Conservation (phyloP, 2,888 invertebrate genomes). For the Synergus umbraculus region DNA sequence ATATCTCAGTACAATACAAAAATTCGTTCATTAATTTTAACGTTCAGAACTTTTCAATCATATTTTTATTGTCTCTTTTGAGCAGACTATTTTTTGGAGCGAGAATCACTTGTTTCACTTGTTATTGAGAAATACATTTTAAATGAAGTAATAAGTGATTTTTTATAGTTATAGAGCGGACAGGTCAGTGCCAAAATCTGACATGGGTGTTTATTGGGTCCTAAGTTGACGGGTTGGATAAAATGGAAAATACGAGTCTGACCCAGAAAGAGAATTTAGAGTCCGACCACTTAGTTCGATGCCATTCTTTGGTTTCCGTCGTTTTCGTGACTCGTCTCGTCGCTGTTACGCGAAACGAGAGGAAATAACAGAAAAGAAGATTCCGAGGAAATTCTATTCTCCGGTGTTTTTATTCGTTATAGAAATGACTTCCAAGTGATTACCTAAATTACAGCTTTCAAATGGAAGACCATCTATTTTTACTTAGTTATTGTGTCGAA, state of each 20-base stretch:
- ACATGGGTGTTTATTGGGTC: slow-evolving; percentile 51
- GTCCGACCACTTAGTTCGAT: slow-evolving; percentile 46
- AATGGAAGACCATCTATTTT: slow-evolving; percentile 14
- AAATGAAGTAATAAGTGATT: slow-evolving; percentile 7
- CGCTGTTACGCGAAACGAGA: slow-evolving; percentile 42
- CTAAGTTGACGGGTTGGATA: slow-evolving; percentile 48
- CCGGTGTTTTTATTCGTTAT: slow-evolving; percentile 12
- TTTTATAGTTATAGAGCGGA: neutral
- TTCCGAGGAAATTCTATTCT: slow-evolving; percentile 33
- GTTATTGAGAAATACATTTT: neutral
- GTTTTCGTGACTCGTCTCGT: slow-evolving; percentile 43
- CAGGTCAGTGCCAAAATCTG: slow-evolving; percentile 41
- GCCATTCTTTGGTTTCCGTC: slow-evolving; percentile 46
- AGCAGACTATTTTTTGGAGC: neutral
- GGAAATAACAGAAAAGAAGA: slow-evolving; percentile 45
- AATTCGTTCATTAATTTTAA: too few relatives aligned
- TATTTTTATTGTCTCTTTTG: neutral
- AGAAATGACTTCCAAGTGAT: slow-evolving; percentile 20
- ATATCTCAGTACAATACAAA: too few relatives aligned
- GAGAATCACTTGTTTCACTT: neutral
- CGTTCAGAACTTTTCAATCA: too few relatives aligned
- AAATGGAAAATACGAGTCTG: slow-evolving; percentile 51
- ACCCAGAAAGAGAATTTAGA: slow-evolving; percentile 52
- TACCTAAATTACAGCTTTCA: slow-evolving; percentile 31
- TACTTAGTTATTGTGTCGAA: neutral